Base-by-base conservation (phyloP, 1,140 invertebrate genomes). In the Caenorhabditis brenneri region DNA sequence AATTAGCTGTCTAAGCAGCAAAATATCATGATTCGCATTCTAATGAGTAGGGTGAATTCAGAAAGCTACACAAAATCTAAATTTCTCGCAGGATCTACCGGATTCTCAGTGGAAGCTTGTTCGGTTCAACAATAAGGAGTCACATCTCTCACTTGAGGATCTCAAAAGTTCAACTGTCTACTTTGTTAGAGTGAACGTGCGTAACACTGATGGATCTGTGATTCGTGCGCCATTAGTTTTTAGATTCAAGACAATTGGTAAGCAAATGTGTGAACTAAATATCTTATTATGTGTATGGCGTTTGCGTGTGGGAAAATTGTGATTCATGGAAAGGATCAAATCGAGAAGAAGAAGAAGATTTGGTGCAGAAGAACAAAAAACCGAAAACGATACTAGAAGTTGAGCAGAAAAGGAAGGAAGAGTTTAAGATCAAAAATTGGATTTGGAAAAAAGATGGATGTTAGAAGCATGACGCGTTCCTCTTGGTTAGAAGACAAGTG, bases 221-320 rank as follows among this genome's bases (percentile, higher is more conserved):
- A 79, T 88, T 10, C 84, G 88, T 36, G 85, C 87, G n/a, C 86
- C 87, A 9, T 85, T 85, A 12, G 81, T 90, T 60, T 90, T 91
- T 79, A 83, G 86, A 49, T 90, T 90, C 82, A 90, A 85, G 39
- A 90, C 89, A 24, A 87, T 90, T 65, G 87, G 88, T 89, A 79
- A 58, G 60, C 24, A 6, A 24, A 39, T 31, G 46, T 82, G 79
- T 27, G 24, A 46, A 55, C 24, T 22, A 19, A 36, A 84, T 33
- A 46, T 36, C 53, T n/a, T 24, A 82, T 42, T 22, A n/a, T 36
- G 46, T 33, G 46, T 31, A n/a, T n/a, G n/a, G n/a, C n/a, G n/a
- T 42, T 42, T 12, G 5, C 48, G 36, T 83, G 36, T 74, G 65
- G n/a, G 22, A 42, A 42, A 19, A 22, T 36, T 19, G 24, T 33